Conservation (phyloP, 2,888 invertebrate species). For the Chrysopilus asiliformis region DNA sequence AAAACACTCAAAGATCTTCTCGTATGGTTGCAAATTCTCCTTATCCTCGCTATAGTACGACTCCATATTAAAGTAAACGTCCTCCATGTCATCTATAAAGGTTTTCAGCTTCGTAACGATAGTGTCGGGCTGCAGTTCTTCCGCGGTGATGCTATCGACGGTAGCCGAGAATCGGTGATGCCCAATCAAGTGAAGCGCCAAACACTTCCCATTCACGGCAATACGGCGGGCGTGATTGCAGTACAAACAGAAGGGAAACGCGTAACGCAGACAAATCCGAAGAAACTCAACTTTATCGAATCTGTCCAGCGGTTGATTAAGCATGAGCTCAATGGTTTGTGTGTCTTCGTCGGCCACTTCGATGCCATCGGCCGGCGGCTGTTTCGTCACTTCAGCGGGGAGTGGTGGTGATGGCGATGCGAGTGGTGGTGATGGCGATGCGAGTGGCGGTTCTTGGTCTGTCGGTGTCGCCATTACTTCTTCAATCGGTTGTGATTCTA, state of each 20-base stretch:
- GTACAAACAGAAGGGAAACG: slow-evolving; percentile 60
- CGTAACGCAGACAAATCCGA: slow-evolving; percentile 57
- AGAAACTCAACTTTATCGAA: slow-evolving; percentile 57
- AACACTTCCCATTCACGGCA: slow-evolving; percentile 68
- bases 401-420: slow-evolving; percentile 20
- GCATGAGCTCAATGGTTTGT: slow-evolving; percentile 52
- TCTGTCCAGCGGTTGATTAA: slow-evolving; percentile 62
- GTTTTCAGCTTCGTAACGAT: slow-evolving; percentile 53
- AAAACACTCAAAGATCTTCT: slow-evolving; percentile 71
- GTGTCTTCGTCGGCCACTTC: slow-evolving; percentile 49
- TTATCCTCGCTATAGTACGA: slow-evolving; percentile 51
- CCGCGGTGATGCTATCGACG: slow-evolving; percentile 63
- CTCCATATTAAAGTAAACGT: slow-evolving; percentile 58
- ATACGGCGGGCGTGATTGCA: slow-evolving; percentile 78
- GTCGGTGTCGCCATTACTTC: slow-evolving; percentile 26
- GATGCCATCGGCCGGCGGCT: slow-evolving; percentile 31
- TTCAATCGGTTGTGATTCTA: slow-evolving; percentile 7
- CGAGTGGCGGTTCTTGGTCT: slow-evolving; percentile 23
- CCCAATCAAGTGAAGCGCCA: slow-evolving; percentile 64
- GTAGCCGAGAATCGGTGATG: slow-evolving; percentile 69
- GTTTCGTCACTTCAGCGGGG: slow-evolving; percentile 42
- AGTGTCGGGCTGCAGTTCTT: slow-evolving; percentile 55
- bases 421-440: background rate
- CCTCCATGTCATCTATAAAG: slow-evolving; percentile 34
- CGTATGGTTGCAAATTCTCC: slow-evolving; percentile 42